Evolutionary conservation across 2,797 vertebrate species (phyloP), one percentile per base, ranked within the genome.

Genomic region (Podarcis lilfordi): DNA sequence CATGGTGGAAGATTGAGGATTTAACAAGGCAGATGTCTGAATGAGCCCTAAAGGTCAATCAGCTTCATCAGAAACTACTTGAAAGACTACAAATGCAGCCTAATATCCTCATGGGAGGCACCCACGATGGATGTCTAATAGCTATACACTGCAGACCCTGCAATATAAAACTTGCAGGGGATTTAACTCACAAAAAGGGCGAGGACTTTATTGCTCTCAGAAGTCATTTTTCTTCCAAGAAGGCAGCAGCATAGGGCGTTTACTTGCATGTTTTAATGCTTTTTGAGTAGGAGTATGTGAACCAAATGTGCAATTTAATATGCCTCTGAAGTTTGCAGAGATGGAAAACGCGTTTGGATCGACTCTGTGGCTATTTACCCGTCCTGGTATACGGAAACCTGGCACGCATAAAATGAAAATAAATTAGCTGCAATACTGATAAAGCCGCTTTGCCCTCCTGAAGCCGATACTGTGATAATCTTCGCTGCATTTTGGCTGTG

Each of bases 41-140:
- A 90, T 29, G 35, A 86, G 88, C 89, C 61, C 40, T 86, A 84
- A 87, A 82, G 81, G 5, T 64, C 80, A 89, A 76, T 86, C 0
- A 85, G 88, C 77, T 91, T 90, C 40, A 88, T 84, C 5, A 90
- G 91, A 82, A 93, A 45, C 32, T 11, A 35, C 61, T 91, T 91
- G 55, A 86, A 80, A 76, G 55, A 7, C 35, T 89, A 55, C 82
- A 86, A 13, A 8, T 90, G 25, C 1, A 78, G n/a, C 2, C 64
- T 85, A 76, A 40, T n/a, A 84, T n/a, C 45, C 77, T 8, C 45
- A 3, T 59, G 76, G 66, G 66, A 90, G 88, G 43, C 35, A 66
- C 35, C 76, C 32, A 32, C 2, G 8, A 5, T 82, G 40, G 8
- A 59, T 85, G 6, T 80, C 11, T 85, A 79, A 84, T 81, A 78